Evolutionary conservation across 2,797 vertebrate genomes (phyloP), one percentile per base, ranked within the genome.

Genomic region (Acipenser oxyrinchus): DNA sequence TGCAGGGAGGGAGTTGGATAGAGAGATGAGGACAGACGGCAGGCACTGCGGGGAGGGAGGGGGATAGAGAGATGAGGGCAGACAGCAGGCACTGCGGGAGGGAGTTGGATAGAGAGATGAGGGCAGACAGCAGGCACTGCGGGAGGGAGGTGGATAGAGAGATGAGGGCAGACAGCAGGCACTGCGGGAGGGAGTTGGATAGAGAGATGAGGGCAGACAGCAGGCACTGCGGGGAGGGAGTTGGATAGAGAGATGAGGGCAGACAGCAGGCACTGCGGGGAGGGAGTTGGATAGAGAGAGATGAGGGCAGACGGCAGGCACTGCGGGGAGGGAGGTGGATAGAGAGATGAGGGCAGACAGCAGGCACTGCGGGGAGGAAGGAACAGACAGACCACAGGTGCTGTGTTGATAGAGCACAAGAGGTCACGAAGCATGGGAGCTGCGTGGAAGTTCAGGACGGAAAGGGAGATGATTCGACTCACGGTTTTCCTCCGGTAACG

Each of bases 401-500:
- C 51, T 53, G 4, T 8, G 12, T 53, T 53, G 3, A 9, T 8
- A 9, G 12, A 53, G 7, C 11, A 53, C 8, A 53, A 7, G 10
- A 53, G 11, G 8, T 8, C 51, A 53, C 6, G 11, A 53, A 53
- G 65, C 62, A 68, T 67, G 57, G 65, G 10, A 59, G 51, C 11
- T 8, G 51, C 6, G 51, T 37, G 23, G 23, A 55, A 15, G 18
- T 1, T 53, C 51, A 37, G 64, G 37, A 6, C 7, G 18, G 10
- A 1, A 49, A 18, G 23, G 53, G 7, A 53, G 4, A 37, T 67
- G 10, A 11, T 66, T 8, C 13, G 68, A 91, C 93, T 93, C 80
- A 97, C 93, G 91, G 92, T 68, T 97, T 97, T 60, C 91, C 91
- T 48, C 89, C 92, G 0, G 93, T 85, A 49, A 91, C 73, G 23